Conservation (phyloP, 2,797 vertebrate species). For the Acrossocheilus wenchowensis region DNA sequence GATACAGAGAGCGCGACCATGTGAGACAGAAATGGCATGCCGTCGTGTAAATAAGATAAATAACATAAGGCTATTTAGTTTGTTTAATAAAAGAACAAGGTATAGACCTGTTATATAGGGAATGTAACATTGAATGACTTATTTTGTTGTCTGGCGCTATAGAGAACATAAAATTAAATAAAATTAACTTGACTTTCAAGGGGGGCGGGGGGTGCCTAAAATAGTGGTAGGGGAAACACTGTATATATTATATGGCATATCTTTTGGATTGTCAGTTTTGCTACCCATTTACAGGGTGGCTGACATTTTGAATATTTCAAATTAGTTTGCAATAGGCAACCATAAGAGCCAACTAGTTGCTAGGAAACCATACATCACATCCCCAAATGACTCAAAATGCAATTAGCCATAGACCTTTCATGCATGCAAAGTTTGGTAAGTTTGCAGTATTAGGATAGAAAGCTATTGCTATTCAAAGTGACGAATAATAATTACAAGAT, state of each 20-base stretch:
- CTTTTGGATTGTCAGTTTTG: background rate
- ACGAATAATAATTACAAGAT: background rate
- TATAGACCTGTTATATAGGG: too few species aligned
- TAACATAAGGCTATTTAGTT: too few species aligned
- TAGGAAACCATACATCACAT: background rate
- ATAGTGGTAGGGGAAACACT: too few species aligned
- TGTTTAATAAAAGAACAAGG: too few species aligned
- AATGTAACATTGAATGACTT: too few species aligned
- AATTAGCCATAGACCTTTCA: slow-evolving; percentile 15
- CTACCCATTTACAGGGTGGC: background rate
- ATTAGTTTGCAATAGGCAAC: slow-evolving; percentile 11
- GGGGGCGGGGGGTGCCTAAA: too few species aligned
- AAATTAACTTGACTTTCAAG: too few species aligned
- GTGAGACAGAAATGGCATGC: too few species aligned
- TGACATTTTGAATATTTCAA: slow-evolving; percentile 23
- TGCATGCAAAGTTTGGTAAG: slow-evolving; percentile 21
- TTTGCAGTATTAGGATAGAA: background rate
- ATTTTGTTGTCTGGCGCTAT: too few species aligned
- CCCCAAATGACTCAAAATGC: slow-evolving; percentile 5
- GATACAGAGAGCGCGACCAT: too few species aligned
- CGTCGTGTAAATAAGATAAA: too few species aligned
- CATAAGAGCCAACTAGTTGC: slow-evolving; percentile 16
- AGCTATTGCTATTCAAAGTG: slow-evolving; percentile 16
- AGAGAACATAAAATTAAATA: too few species aligned
- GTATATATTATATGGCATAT: background rate